Percentiles rank a stretch among this genome's conserved stretches.
Evolutionary conservation across 2,888 invertebrate species (phyloP).

Genomic region (Amiota communis): DNA sequence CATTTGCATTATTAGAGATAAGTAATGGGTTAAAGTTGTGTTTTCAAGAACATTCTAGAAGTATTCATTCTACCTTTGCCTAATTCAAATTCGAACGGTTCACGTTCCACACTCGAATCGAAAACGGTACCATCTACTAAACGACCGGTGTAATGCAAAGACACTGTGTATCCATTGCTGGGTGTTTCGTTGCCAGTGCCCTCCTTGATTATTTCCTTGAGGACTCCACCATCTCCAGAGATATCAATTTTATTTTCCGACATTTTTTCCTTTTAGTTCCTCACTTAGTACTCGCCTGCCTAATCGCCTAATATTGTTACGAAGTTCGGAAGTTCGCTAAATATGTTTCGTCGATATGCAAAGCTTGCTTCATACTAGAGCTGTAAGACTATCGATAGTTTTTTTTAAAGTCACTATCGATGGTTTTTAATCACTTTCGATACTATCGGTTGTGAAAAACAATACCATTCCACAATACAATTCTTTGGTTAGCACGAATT

Average conservation of each 20-base stretch:
- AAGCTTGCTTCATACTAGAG: too few species aligned
- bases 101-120: slow-evolving; percentile 90
- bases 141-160: slow-evolving; percentile 92
- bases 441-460: too few species aligned
- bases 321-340: too few species aligned
- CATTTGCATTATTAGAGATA: background rate
- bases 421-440: too few species aligned
- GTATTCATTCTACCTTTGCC: slow-evolving; percentile 81
- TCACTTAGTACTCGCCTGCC: too few species aligned
- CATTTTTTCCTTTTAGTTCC: slow-evolving; percentile 44
- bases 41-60: slow-evolving; percentile 17
- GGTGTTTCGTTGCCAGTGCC: slow-evolving; percentile 85
- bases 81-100: slow-evolving; percentile 89
- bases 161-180: slow-evolving; percentile 80
- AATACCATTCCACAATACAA: too few species aligned
- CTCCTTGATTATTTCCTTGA: slow-evolving; percentile 73
- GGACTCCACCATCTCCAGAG: slow-evolving; percentile 69
- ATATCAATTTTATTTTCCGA: slow-evolving; percentile 64
- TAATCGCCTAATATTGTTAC: too few species aligned
- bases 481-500: too few species aligned
- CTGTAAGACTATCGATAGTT: too few species aligned
- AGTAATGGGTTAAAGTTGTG: background rate
- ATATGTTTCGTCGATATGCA: too few species aligned
- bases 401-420: too few species aligned
- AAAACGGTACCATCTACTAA: slow-evolving; percentile 90